Percentiles rank a stretch among this genome's conserved stretches.
Conservation (phyloP, 2,113 vertebrate genomes). For the Ictidomys tridecemlineatus region DNA sequence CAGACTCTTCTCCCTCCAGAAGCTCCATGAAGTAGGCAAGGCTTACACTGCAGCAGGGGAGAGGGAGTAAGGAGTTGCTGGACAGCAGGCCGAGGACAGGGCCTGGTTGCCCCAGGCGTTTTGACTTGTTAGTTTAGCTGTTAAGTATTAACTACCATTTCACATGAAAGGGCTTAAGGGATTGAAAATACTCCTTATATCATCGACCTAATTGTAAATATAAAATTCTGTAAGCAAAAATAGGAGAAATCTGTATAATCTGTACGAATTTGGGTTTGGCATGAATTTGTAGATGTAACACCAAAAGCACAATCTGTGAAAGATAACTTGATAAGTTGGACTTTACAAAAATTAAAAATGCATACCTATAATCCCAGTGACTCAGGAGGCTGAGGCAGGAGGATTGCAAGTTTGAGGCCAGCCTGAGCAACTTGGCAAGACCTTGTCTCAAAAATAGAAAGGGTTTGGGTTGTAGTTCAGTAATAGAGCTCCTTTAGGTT, state of each 20-base stretch:
- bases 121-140: not conserved
- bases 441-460: no score
- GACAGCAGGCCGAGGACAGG: no score
- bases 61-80: rapidly evolving
- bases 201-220: not conserved
- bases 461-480: no score
- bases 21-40: rapidly evolving
- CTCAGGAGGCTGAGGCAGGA: no score
- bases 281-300: not conserved
- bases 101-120: no score
- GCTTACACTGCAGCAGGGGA: rapidly evolving
- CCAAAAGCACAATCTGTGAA: not conserved
- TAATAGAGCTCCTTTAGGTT: no score
- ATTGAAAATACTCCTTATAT: no score
- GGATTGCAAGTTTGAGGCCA: no score
- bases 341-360: not conserved
- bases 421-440: no score
- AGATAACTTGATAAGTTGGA: not conserved
- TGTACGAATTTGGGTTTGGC: not conserved
- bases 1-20: not conserved
- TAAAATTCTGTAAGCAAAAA: not conserved
- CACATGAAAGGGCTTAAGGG: not conserved
- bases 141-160: not conserved
- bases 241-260: rapidly evolving
- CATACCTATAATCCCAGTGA: no score